Base-by-base conservation (phyloP, 2,113 vertebrate species). In the Glareola pratincola region DNA sequence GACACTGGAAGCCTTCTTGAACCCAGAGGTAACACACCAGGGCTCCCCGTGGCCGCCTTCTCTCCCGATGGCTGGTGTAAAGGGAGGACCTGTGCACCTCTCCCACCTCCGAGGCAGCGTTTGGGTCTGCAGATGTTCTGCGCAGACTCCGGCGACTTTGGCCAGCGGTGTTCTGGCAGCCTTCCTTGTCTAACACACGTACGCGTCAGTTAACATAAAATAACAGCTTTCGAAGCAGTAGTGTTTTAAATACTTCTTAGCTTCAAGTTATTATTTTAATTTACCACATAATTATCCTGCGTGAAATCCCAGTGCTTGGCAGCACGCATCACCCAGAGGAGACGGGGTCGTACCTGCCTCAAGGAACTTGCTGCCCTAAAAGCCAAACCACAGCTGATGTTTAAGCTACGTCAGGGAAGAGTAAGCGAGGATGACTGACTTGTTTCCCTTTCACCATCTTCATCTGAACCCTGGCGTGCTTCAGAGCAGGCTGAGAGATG, bases 1-100 rank as follows among this genome's bases (percentile, higher is more conserved):
- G 24, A 34, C 14, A 1, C 43, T 27, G 51, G 6, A 47, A n/a
- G 21, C 12, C 57, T 27, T 18, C 50, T 6, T 17, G 37, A 30
- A 57, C 21, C 5, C 41, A 12, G 23, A 2, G 9, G 19, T 5
- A 4, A 7, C 34, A 1, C 37, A 4, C 23, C n/a, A 7, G 1
- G 2, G 76, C 59, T 24, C 36, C 8, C 30, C 30, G 1, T 7
- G 54, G 0, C 63, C 48, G 1, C 22, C 22, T 27, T 24, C 34
- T 11, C 74, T 24, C 34, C 22, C 41, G 34, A 4, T 14, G 1
- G 30, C 36, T 45, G 53, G 32, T 51, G 51, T 10, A 11, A 66
- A 12, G 30, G 27, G 36, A 57, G 41, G 41, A 43, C 17, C 32
- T 7, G 47, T 12, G 43, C 26, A 2, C 12, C 12, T 37, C 36